Conservation (phyloP, 2,797 vertebrate genomes). For the Phoebastria nigripes region DNA sequence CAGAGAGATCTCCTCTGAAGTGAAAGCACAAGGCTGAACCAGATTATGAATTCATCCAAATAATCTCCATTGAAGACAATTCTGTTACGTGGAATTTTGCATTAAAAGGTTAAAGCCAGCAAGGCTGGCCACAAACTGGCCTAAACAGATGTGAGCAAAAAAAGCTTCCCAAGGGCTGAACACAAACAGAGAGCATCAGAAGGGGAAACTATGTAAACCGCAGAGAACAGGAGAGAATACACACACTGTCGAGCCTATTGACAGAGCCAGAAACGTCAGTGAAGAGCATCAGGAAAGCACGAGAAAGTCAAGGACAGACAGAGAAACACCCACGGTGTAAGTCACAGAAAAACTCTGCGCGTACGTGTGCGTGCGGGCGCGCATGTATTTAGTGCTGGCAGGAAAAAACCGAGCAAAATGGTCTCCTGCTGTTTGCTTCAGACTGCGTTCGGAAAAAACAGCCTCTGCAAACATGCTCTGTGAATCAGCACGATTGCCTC, state of each 20-base stretch:
- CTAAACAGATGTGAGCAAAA: not conserved
- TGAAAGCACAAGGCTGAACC: not conserved
- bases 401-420: not conserved
- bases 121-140: not conserved
- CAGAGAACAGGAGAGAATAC: not conserved
- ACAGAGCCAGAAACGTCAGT: not conserved
- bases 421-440: not conserved
- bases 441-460: accelerated
- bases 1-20: not conserved
- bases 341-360: not conserved
- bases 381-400: accelerated
- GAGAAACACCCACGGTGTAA: not conserved
- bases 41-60: not conserved
- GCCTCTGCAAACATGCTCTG: not conserved
- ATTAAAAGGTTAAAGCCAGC: not conserved
- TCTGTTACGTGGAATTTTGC: not conserved
- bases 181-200: not conserved
- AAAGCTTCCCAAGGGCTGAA: not conserved
- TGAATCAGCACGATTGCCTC: not conserved
- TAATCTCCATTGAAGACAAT: not conserved
- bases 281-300: not conserved
- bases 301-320: not conserved
- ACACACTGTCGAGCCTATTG: accelerated
- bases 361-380: accelerated
- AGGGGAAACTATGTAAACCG: not conserved